Conservation (phyloP, 2,888 invertebrate species). For the Adelognathus sp. region DNA sequence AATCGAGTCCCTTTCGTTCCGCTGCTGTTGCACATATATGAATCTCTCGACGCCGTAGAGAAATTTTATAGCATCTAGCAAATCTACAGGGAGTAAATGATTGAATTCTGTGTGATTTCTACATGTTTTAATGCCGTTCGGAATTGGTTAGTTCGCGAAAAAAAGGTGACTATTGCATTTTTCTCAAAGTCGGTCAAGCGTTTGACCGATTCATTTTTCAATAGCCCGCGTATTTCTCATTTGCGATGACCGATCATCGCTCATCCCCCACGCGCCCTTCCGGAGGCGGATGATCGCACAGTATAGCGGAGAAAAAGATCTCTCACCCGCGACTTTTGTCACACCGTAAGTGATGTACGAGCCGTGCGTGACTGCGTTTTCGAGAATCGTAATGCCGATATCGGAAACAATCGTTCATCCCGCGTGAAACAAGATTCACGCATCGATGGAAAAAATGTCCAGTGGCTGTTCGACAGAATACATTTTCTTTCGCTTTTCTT, state of each 20-base stretch:
- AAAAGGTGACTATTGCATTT: background rate
- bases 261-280: slow-evolving; percentile 54
- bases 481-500: background rate
- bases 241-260: slow-evolving; percentile 62
- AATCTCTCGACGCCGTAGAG: background rate
- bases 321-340: slow-evolving; percentile 65
- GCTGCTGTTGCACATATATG: background rate
- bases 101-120: background rate
- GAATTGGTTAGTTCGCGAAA: background rate
- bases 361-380: slow-evolving; percentile 11
- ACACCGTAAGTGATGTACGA: slow-evolving; percentile 66
- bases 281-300: slow-evolving; percentile 10
- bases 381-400: slow-evolving; percentile 32
- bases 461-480: background rate
- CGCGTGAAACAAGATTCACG: slow-evolving; percentile 2
- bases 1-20: slow-evolving; percentile 10
- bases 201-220: slow-evolving; percentile 70
- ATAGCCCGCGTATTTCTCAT: slow-evolving; percentile 56
- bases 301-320: slow-evolving; percentile 8
- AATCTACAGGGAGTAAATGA: background rate
- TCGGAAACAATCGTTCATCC: slow-evolving; percentile 65
- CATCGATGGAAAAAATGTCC: slow-evolving; percentile 1
- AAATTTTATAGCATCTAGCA: background rate
- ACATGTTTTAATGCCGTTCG: background rate
- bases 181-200: slow-evolving; percentile 30